Evolutionary conservation across 2,797 vertebrate genomes (phyloP).

Genomic region (Mallotus villosus): DNA sequence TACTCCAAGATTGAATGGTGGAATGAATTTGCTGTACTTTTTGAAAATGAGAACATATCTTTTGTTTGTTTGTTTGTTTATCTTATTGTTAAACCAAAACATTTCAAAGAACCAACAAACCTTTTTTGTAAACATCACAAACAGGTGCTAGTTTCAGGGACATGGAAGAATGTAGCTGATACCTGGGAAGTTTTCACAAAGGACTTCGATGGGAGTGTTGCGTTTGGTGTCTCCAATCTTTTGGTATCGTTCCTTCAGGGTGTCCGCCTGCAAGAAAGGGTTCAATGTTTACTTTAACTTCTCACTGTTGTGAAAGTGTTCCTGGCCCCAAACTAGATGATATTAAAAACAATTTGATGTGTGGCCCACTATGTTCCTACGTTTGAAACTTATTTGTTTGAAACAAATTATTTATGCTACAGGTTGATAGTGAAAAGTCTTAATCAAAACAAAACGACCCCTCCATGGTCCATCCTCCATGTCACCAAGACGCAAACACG

Average conservation of each 20-base stretch:
- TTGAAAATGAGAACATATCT: background rate
- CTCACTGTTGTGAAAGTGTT: too few relatives aligned
- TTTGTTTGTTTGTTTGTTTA: background rate
- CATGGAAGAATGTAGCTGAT: constrained; percentile 11
- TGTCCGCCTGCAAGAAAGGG: constrained; percentile 77
- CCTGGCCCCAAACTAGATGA: too few relatives aligned
- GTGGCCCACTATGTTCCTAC: too few relatives aligned
- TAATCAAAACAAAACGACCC: too few relatives aligned
- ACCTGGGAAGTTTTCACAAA: constrained; percentile 92
- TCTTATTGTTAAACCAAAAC: background rate
- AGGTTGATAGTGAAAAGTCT: too few relatives aligned
- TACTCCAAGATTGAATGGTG: background rate
- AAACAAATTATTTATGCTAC: too few relatives aligned
- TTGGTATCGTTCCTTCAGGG: constrained; percentile 89
- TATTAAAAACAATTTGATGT: too few relatives aligned
- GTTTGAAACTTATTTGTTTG: too few relatives aligned
- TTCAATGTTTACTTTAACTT: background rate
- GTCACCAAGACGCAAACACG: too few relatives aligned
- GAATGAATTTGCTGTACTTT: background rate
- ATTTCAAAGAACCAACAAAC: background rate
- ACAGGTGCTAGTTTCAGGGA: background rate
- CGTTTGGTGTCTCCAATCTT: constrained; percentile 90
- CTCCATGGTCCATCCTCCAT: too few relatives aligned
- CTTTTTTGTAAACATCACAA: background rate
- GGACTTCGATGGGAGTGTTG: constrained; percentile 87